phyloP scores from a whole-genome alignment of 2,113 vertebrate species.

The Poecilia latipinna region DNA sequence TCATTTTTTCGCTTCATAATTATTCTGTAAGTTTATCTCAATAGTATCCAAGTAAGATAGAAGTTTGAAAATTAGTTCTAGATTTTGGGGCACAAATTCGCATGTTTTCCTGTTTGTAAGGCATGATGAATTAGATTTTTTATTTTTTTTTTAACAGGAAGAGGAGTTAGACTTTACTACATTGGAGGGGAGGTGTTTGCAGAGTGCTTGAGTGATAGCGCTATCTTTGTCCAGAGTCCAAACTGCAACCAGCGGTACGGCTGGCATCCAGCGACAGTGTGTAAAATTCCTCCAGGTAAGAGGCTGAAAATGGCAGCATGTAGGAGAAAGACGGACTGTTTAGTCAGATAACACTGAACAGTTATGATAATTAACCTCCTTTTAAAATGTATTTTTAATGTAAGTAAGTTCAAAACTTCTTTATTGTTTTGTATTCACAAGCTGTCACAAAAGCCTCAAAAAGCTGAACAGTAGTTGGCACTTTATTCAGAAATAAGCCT shows the following conservation, averaged over 20 bases:
- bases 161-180: conserved; percentile 97
- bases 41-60: too few relatives aligned
- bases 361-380: too few relatives aligned
- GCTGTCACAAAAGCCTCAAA: too few relatives aligned
- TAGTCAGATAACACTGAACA: neutral
- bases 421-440: too few relatives aligned
- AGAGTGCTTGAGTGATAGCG: conserved; percentile 97
- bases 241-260: conserved; percentile 99
- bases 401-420: too few relatives aligned
- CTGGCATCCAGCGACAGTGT: conserved; percentile 98
- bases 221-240: conserved; percentile 99
- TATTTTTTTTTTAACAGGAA: conserved; percentile 78
- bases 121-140: neutral
- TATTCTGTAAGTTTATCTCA: too few relatives aligned
- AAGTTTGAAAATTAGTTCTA: too few relatives aligned
- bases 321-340: neutral
- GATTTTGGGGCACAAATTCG: neutral
- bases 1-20: too few relatives aligned
- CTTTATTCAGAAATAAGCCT: too few relatives aligned
- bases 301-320: neutral
- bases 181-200: conserved; percentile 99
- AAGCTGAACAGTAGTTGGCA: neutral
- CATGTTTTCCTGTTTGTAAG: neutral
- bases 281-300: conserved; percentile 98
- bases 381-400: too few relatives aligned